phyloP scores from a whole-genome alignment of 2,888 invertebrate species.

The Acrobasis suavella region DNA sequence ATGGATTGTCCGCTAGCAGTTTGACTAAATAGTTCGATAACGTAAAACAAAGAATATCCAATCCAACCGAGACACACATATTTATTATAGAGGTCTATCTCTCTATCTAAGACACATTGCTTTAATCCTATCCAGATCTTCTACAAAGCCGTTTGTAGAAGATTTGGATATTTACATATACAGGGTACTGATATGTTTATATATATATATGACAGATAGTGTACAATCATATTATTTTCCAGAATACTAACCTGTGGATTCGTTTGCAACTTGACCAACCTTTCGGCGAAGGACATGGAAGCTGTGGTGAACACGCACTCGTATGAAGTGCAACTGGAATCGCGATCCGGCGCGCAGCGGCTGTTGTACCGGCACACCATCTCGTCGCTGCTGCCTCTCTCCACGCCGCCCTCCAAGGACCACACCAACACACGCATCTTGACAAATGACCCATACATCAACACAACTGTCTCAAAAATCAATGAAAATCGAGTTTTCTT shows the following conservation, averaged over 20 bases:
- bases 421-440: constrained; percentile 76
- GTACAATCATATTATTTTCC: constrained; percentile 33
- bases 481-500: constrained; percentile 82
- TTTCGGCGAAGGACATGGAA: constrained; percentile 67
- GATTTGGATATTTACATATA: too few relatives aligned
- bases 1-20: too few relatives aligned
- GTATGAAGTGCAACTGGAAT: constrained; percentile 80
- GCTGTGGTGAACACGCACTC: constrained; percentile 73
- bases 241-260: constrained; percentile 83
- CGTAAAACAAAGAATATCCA: too few relatives aligned
- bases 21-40: too few relatives aligned
- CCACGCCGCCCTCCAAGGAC: constrained; percentile 65
- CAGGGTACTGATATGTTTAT: too few relatives aligned
- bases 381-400: constrained; percentile 50
- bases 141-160: too few relatives aligned
- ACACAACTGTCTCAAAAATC: constrained; percentile 80
- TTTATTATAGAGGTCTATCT: too few relatives aligned
- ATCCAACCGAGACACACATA: too few relatives aligned
- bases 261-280: constrained; percentile 73
- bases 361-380: constrained; percentile 71
- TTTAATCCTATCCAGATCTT: too few relatives aligned
- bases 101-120: too few relatives aligned
- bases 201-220: too few relatives aligned
- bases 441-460: constrained; percentile 81
- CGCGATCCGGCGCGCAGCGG: constrained; percentile 56